A percentile compares a stretch with the other conserved stretches of the same genome.
Conservation (phyloP, 2,797 vertebrate species). For the Malacoraja senta region DNA sequence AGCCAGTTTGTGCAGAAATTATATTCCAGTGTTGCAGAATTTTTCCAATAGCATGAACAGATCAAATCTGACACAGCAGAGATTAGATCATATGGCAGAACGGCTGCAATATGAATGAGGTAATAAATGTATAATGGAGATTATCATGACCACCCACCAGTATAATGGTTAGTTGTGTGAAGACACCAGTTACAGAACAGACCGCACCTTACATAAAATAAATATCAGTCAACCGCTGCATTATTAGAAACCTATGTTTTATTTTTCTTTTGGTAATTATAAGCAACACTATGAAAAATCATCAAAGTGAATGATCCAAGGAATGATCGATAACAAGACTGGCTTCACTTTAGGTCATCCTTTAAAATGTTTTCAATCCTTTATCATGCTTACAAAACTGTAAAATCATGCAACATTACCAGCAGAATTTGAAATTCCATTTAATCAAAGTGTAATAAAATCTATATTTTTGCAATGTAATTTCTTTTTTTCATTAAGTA, state of each 20-base stretch:
- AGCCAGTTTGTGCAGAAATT: slow-evolving; percentile 14
- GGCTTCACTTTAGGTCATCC: neutral
- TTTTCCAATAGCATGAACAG: slow-evolving; percentile 14
- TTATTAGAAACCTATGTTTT: neutral
- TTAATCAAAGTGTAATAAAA: neutral
- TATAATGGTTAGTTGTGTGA: neutral
- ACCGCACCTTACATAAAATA: neutral
- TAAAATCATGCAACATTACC: neutral
- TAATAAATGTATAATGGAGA: neutral
- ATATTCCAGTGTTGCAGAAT: neutral
- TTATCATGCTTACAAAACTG: neutral
- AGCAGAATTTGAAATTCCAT: neutral
- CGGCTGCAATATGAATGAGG: neutral
- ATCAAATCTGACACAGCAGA: slow-evolving; percentile 28
- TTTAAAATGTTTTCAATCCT: neutral
- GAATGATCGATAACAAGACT: neutral
- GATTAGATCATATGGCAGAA: slow-evolving; percentile 28
- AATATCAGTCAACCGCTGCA: neutral
- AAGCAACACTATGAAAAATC: neutral
- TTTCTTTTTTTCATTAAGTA: neutral
- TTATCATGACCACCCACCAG: slow-evolving; percentile 7
- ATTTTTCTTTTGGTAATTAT: neutral
- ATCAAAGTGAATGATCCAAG: neutral
- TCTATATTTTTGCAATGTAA: neutral
- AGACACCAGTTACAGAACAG: neutral